Percentiles rank a stretch among this genome's conserved stretches.
Evolutionary conservation across 1,140 invertebrate species (phyloP).

Genomic region (Sarcophaga bullata): DNA sequence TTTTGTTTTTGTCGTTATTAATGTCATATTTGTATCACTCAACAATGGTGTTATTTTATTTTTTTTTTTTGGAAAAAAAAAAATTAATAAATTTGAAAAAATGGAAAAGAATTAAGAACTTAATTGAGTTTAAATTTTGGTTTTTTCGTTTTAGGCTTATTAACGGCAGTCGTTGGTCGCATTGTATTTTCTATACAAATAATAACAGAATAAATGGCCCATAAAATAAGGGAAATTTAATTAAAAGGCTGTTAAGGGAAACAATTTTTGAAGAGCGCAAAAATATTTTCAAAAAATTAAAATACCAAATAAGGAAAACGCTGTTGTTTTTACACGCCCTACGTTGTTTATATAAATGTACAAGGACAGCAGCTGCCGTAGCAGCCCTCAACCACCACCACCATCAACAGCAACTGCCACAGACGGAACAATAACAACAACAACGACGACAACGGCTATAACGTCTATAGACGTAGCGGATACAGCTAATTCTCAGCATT

Average conservation of each 20-base stretch:
- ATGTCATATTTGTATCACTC: background rate
- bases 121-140: too few species aligned
- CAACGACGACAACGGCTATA: slow-evolving; percentile 40
- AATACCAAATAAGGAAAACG: background rate
- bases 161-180: background rate
- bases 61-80: too few species aligned
- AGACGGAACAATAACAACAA: slow-evolving; percentile 40
- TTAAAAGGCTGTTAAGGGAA: background rate
- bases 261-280: too few species aligned
- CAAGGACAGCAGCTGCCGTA: slow-evolving; percentile 64
- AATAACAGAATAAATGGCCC: background rate
- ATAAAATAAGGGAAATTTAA: background rate
- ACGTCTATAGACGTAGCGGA: too few species aligned
- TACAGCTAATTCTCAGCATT: background rate
- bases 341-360: slow-evolving; percentile 59
- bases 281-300: background rate
- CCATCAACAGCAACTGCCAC: slow-evolving; percentile 48
- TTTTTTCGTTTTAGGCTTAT: slow-evolving; percentile 10
- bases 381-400: slow-evolving; percentile 50
- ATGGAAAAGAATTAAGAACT: too few species aligned
- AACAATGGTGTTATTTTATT: background rate
- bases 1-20: background rate
- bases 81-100: too few species aligned
- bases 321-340: background rate
- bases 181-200: too few species aligned